Percentiles rank a stretch among this genome's conserved stretches.
These are phyloP conservation scores for Aphelenchoides avenae DNA, from an alignment of 1,140 invertebrate genomes.

Conservation along the genomic window DNA sequence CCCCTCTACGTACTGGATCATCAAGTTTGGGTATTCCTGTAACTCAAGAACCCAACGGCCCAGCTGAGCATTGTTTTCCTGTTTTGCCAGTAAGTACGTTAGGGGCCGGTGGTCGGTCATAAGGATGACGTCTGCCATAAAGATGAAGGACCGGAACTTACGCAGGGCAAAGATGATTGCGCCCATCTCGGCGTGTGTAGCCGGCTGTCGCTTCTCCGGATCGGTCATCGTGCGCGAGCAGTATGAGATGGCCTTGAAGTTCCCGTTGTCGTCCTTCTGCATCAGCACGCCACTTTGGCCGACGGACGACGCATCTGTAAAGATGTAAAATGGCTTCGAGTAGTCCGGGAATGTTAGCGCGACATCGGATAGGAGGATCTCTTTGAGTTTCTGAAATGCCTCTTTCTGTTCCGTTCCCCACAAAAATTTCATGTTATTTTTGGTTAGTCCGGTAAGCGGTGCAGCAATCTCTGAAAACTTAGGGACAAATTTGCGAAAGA, in stretches of 20 bases:
- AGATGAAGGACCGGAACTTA: not conserved
- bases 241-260: not conserved
- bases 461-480: constrained; percentile 12
- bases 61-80: not conserved
- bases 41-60: constrained; percentile 9
- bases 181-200: not conserved
- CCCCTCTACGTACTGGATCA: constrained; percentile 11
- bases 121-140: not conserved
- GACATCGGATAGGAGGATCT: not conserved
- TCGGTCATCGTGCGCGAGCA: not conserved
- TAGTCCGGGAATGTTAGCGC: not conserved
- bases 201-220: not conserved
- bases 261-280: not conserved
- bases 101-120: constrained; percentile 2
- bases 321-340: constrained; percentile 1
- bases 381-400: constrained; percentile 3
- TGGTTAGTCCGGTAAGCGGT: constrained; percentile 5
- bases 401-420: not conserved
- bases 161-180: not conserved
- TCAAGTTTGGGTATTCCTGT: constrained; percentile 1
- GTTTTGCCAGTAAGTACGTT: not conserved
- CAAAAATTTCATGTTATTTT: not conserved
- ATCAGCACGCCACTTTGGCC: constrained; percentile 1
- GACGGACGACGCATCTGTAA: not conserved
- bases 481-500: constrained; percentile 6